These are phyloP conservation scores for Micromussa lordhowensis DNA, from an alignment of 92 coral and sea anemone species.

Conservation along the genomic window DNA sequence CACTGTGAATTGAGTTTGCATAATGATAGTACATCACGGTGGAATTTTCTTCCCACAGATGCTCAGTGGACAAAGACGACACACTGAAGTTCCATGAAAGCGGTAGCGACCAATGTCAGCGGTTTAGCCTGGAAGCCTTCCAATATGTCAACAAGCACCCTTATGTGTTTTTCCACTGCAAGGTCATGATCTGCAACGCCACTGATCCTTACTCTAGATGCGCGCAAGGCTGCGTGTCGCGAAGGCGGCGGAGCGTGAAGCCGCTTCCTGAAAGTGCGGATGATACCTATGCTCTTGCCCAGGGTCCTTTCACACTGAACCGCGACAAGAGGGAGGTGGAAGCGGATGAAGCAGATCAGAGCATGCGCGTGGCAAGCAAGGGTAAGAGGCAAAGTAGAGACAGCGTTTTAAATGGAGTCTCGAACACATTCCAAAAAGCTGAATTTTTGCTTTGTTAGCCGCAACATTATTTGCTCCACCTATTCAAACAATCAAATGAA, in stretches of 20 bases:
- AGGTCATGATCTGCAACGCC: conserved; percentile 66
- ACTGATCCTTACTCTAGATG: conserved; percentile 56
- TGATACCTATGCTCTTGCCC: conserved; percentile 27
- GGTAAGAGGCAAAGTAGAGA: neutral
- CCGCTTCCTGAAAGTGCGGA: conserved; percentile 21
- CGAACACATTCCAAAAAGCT: no score
- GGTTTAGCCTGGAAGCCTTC: conserved; percentile 73
- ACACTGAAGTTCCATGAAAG: conserved; percentile 54
- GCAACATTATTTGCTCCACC: no score
- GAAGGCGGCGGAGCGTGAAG: conserved; percentile 15
- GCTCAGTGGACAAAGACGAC: conserved; percentile 30
- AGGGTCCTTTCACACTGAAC: conserved; percentile 30
- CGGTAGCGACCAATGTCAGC: conserved; percentile 38
- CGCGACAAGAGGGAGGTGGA: conserved; percentile 27
- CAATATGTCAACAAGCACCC: conserved; percentile 59
- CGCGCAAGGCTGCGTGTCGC: conserved; percentile 30
- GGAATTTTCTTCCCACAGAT: neutral
- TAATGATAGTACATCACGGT: neutral
- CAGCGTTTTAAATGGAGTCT: no score
- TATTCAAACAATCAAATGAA: no score
- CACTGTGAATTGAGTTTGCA: no score
- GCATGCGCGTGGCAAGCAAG: neutral
- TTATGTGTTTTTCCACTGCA: conserved; percentile 74
- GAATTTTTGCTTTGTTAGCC: no score
- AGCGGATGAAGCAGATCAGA: conserved; percentile 13